Evolutionary conservation across 2,797 vertebrate species (phyloP), one percentile per base, ranked within the genome.

Genomic region (Syngnathus rostellatus): DNA sequence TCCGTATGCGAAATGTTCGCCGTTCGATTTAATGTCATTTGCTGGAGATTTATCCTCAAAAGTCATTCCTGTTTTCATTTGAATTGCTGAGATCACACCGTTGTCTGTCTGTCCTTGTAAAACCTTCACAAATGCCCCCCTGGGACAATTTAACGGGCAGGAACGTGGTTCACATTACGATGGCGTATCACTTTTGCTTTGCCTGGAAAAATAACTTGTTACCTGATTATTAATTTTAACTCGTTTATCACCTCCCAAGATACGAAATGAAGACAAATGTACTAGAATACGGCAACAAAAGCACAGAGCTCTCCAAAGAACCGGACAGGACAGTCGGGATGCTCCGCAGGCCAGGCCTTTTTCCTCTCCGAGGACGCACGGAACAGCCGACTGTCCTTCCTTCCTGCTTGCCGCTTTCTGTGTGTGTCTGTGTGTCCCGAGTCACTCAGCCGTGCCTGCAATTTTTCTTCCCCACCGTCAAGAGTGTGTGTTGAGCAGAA

Each of bases 301-400:
- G 54, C 25, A 37, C 50, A 10, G 23, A 25, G 62, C 19, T 61
- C 67, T 67, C 72, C 75, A 69, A 71, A 76, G 74, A 79, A 25
- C 77, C 75, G 79, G 74, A 46, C 45, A 57, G 54, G 83, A 80
- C 76, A 81, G 81, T 81, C 81, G 81, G 83, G 84, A 84, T 85
- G 83, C 80, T 86, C 68, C 8, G 75, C 80, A 85, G 41, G 85
- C 78, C 82, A 80, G 77, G 72, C 80, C 73, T 79, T 82, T 85
- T 82, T 79, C 84, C 81, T 82, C 83, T 84, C 77, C 67, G 79
- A 85, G 85, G 86, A 86, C 85, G 83, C 78, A 83, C 78, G 80
- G 82, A 87, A 82, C 85, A 87, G 85, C 86, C 85, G 85, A 74
- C 78, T 81, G 81, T 83, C 85, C 82, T 83, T 85, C 85, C 85